These are phyloP conservation scores for Apodemus sylvaticus DNA, from an alignment of 2,113 vertebrate species.

Conservation along the genomic window DNA sequence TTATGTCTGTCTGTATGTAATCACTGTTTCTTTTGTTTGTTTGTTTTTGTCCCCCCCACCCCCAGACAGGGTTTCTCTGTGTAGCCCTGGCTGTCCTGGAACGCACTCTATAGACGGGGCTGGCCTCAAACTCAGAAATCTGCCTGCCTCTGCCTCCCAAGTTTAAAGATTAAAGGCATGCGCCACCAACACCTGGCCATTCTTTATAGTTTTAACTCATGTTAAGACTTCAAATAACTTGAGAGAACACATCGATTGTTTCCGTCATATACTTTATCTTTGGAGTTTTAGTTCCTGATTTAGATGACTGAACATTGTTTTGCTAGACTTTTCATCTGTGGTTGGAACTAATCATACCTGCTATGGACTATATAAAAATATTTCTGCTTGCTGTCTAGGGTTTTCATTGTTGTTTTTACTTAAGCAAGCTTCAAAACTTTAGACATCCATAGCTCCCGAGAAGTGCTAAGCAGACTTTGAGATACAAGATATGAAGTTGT, in stretches of 20 bases:
- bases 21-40: neutral
- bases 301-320: constrained; percentile 23
- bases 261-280: constrained; percentile 4
- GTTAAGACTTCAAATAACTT: constrained; percentile 40
- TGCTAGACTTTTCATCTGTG: neutral
- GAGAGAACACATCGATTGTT: neutral
- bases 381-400: neutral
- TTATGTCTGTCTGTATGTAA: neutral
- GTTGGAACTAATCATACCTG: constrained; percentile 21
- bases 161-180: too few relatives aligned
- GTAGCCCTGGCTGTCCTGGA: too few relatives aligned
- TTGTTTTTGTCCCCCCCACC: too few relatives aligned
- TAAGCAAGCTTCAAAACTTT: neutral
- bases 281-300: constrained; percentile 32
- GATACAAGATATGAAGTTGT: neutral
- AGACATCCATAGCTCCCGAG: neutral
- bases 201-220: constrained; percentile 42
- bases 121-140: too few relatives aligned
- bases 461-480: constrained; percentile 26
- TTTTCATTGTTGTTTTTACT: neutral
- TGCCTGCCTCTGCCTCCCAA: too few relatives aligned
- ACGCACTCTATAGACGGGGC: too few relatives aligned
- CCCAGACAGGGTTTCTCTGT: too few relatives aligned
- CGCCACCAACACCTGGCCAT: too few relatives aligned
- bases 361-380: neutral